Evolutionary conservation across 2,797 vertebrate genomes (phyloP).

Genomic region (Enteromius radiatus): DNA sequence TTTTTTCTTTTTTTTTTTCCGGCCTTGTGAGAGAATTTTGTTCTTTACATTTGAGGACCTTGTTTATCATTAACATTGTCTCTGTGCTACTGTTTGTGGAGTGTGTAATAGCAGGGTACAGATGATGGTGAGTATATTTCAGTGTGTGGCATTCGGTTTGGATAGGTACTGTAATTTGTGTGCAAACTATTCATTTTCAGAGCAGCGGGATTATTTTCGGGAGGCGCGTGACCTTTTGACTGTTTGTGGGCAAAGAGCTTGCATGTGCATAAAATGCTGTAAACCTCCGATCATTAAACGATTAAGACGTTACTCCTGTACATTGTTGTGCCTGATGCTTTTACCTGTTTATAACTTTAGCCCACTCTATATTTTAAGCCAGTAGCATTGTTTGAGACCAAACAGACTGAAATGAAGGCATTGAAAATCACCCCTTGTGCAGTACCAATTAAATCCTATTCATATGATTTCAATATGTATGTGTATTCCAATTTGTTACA

Average conservation of each 20-base stretch:
- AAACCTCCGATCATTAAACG: neutral
- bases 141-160: conserved; percentile 40
- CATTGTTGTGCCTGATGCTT: neutral
- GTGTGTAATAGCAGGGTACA: conserved; percentile 32
- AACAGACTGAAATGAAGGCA: neutral
- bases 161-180: conserved; percentile 33
- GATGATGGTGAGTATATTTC: neutral
- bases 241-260: conserved; percentile 10
- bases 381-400: neutral
- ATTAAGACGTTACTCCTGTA: neutral
- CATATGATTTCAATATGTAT: neutral
- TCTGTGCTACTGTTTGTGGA: neutral
- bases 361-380: neutral
- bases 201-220: conserved; percentile 5
- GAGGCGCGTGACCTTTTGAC: conserved; percentile 1
- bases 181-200: conserved; percentile 15
- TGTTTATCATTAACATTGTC: conserved; percentile 7
- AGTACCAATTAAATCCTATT: neutral
- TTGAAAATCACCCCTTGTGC: neutral
- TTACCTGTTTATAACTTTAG: too few relatives aligned
- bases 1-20: too few relatives aligned
- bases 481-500: neutral
- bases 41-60: neutral
- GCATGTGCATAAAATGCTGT: neutral
- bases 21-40: too few relatives aligned